A percentile compares a stretch with the other conserved stretches of the same genome.
Conservation (phyloP, 2,113 vertebrate genomes). For the Gymnobelideus leadbeateri region DNA sequence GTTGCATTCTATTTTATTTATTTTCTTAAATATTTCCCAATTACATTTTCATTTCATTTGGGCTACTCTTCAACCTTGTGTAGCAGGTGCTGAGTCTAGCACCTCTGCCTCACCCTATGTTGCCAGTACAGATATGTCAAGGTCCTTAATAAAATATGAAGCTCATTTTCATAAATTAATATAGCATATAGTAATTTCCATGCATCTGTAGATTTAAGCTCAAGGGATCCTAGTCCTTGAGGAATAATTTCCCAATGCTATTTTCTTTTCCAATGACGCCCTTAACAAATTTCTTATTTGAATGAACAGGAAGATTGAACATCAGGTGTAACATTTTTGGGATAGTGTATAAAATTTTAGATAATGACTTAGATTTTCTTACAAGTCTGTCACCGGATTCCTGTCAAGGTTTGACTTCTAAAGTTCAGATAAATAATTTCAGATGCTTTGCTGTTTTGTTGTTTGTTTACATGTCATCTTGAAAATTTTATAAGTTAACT, state of each 20-base stretch:
- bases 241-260: constrained; percentile 16
- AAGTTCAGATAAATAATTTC: not conserved
- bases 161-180: not conserved
- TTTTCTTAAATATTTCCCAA: not conserved
- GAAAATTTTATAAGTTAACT: not conserved
- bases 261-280: not conserved
- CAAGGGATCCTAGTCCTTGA: not conserved
- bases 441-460: not conserved
- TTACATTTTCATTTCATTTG: not conserved
- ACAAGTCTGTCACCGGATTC: not conserved
- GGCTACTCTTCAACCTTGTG: not conserved
- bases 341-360: constrained; percentile 9
- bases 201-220: not conserved
- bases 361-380: constrained; percentile 26
- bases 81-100: not conserved
- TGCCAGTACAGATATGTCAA: not conserved
- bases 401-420: constrained; percentile 4
- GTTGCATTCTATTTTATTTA: not conserved
- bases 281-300: not conserved
- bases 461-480: not conserved
- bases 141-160: not conserved
- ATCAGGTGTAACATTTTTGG: not conserved
- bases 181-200: not conserved
- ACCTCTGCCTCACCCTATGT: not conserved
- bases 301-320: not conserved